Evolutionary conservation across 2,888 invertebrate genomes (phyloP).

Genomic region (Chrysina gloriosa): DNA sequence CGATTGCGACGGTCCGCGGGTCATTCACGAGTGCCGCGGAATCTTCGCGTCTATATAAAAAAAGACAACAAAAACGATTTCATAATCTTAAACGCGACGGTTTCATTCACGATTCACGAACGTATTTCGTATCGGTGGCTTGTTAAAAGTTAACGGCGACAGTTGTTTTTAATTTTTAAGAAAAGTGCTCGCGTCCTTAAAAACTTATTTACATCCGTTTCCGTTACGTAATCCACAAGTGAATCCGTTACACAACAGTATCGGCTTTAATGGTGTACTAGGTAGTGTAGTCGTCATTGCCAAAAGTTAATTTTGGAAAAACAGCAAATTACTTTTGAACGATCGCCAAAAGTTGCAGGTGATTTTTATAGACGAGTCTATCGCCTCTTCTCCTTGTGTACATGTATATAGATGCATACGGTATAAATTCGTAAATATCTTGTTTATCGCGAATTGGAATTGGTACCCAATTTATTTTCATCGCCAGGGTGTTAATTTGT

Average conservation of each 20-base stretch:
- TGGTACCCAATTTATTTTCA: no score
- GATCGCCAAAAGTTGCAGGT: slow-evolving; percentile 22
- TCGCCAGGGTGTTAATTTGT: no score
- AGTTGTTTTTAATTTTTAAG: background rate
- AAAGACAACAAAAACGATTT: slow-evolving; percentile 10
- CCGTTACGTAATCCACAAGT: slow-evolving; percentile 12
- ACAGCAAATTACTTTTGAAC: slow-evolving; percentile 35
- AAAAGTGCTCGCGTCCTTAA: background rate
- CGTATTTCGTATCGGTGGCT: no score
- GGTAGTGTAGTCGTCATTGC: slow-evolving; percentile 23
- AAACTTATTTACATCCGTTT: background rate
- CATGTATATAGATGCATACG: background rate
- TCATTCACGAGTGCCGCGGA: slow-evolving; percentile 11
- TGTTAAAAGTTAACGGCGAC: background rate
- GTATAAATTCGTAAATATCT: no score
- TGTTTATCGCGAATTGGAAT: no score
- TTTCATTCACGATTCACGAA: no score
- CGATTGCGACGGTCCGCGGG: slow-evolving; percentile 31
- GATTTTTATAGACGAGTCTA: slow-evolving; percentile 20
- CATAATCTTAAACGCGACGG: slow-evolving; percentile 1
- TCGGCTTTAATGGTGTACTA: slow-evolving; percentile 1
- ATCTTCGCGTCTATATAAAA: background rate
- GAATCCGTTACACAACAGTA: slow-evolving; percentile 8
- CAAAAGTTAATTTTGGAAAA: slow-evolving; percentile 34
- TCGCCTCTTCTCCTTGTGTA: background rate